phyloP scores from a whole-genome alignment of 2,797 vertebrate species.

The Eutrigla gurnardus region DNA sequence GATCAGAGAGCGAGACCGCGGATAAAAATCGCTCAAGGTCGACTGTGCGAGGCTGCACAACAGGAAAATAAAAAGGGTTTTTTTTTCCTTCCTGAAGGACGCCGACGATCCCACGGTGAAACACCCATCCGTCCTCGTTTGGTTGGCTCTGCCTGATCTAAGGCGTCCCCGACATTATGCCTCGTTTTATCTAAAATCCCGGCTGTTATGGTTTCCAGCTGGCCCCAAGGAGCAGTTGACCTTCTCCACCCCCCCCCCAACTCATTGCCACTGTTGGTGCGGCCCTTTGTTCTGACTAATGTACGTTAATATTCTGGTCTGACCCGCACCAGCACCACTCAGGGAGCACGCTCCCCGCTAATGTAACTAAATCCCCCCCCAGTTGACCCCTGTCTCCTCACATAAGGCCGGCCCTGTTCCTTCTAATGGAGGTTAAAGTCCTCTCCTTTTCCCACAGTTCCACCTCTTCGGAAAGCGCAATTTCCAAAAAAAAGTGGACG shows the following conservation, averaged over 20 bases:
- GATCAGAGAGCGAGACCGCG: conserved; percentile 32
- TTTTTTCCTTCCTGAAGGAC: conserved; percentile 28
- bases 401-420: conserved; percentile 55
- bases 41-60: conserved; percentile 11
- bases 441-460: conserved; percentile 43
- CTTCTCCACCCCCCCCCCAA: conserved; percentile 47
- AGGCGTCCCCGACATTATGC: conserved; percentile 43
- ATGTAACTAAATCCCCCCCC: conserved; percentile 67
- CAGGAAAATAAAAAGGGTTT: conserved; percentile 37
- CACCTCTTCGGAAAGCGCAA: conserved; percentile 27
- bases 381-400: conserved; percentile 68
- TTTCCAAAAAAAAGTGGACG: conserved; percentile 20
- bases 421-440: conserved; percentile 61
- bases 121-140: conserved; percentile 49
- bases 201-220: conserved; percentile 69
- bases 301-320: conserved; percentile 68
- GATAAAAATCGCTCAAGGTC: conserved; percentile 45
- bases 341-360: conserved; percentile 49
- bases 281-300: conserved; percentile 67
- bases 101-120: conserved; percentile 21
- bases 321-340: conserved; percentile 63
- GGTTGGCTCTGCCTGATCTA: conserved; percentile 49
- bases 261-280: conserved; percentile 56
- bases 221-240: conserved; percentile 67
- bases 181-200: conserved; percentile 55